Base-by-base conservation (phyloP, 2,888 invertebrate species). In the Dolichopus griseipennis region DNA sequence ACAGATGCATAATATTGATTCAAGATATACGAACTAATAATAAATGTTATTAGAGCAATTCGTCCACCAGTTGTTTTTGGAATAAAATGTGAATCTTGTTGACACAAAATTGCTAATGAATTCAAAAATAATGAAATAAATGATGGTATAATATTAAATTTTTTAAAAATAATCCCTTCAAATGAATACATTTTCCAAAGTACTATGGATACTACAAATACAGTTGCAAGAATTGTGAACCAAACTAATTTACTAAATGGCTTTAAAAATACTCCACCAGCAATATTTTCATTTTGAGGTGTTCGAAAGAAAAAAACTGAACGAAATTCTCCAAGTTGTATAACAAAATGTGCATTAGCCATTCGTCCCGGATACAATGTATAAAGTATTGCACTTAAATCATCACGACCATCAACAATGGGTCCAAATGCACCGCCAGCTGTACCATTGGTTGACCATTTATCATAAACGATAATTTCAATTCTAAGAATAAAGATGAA, bases 1-100 rank as follows among this genome's bases (percentile, higher is more conserved):
- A 85, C 85, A 1, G 87, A 88, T 0, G 87, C 85, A 74, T 87
- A 88, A 18, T 87, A 85, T 27, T 86, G 85, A 73, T 87, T 87
- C 70, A 88, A 77, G 67, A 84, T 79, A 74, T 84, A 82, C 3
- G 81, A 76, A 1, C 79, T 75, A 5, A 78, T 7, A 64, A 77
- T 74, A 8, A 80, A 68, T 0, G 76, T 73, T 6, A 78, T 73
- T 64, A 79, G 78, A 1, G 74, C 75, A 65, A 79, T 68, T 66
- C 83, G 77, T 1, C 84, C 84, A 0, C 83, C 77, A 12, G 73
- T 74, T 12, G 83, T 83, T 34, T 72, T 74, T 0, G 84, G 84
- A 73, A 83, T 79, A 9, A 79, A 72, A 43, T 80, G 76, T 1
- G 79, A 78, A 7, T 84, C 83, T 75, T 85, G 84, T 69, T 83